Conservation (phyloP, 2,113 vertebrate species). For the Procavia capensis region DNA sequence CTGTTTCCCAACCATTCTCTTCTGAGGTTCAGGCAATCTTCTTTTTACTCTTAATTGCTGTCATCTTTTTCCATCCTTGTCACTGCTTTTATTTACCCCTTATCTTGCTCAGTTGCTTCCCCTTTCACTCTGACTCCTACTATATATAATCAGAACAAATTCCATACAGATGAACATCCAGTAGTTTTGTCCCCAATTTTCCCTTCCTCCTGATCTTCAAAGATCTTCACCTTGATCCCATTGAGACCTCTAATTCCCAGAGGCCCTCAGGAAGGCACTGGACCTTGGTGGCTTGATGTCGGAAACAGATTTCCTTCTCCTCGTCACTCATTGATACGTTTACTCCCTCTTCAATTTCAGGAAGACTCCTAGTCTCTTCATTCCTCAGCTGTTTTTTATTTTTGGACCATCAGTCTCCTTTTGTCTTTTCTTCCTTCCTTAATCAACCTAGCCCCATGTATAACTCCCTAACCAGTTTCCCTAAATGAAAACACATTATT, state of each 20-base stretch:
- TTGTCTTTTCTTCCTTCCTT: not conserved
- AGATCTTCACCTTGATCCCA: not conserved
- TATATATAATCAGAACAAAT: constrained; percentile 57
- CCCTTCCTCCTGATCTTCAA: constrained; percentile 2
- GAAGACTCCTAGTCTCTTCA: not conserved
- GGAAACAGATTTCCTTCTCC: constrained; percentile 8
- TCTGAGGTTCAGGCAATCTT: not conserved
- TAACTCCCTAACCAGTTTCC: not conserved
- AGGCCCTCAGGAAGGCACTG: constrained; percentile 1
- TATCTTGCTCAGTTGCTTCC: not conserved
- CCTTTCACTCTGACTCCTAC: constrained; percentile 16
- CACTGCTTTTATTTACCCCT: constrained; percentile 3
- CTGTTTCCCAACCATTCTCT: constrained; percentile 11
- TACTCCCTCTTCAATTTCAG: constrained; percentile 1
- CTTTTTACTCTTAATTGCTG: not conserved
- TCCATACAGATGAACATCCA: not conserved
- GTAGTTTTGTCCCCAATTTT: constrained; percentile 1
- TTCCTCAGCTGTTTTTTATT: not conserved
- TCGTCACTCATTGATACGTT: not conserved
- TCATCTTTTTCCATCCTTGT: not conserved
- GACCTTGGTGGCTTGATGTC: not conserved
- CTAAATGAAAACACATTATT: constrained; percentile 17
- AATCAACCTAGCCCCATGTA: not conserved
- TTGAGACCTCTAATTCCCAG: constrained; percentile 47
- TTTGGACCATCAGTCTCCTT: not conserved